These are phyloP conservation scores for Magallana angulata DNA, from an alignment of 1,140 invertebrate genomes.

Conservation along the genomic window DNA sequence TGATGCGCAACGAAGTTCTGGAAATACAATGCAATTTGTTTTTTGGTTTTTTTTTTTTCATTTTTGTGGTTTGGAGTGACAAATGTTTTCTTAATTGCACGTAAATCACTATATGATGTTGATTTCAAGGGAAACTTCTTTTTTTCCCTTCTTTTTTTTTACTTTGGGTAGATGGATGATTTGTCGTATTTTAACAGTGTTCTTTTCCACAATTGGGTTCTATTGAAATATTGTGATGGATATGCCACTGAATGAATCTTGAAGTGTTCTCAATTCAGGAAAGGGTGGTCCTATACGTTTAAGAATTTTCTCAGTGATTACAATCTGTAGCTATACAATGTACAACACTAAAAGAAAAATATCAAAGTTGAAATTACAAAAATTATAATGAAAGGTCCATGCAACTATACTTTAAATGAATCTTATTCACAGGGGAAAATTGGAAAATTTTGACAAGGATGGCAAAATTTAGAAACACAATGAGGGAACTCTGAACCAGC, in stretches of 20 bases:
- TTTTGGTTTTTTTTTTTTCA: not conserved
- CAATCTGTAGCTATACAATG: too few relatives aligned
- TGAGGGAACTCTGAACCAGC: not conserved
- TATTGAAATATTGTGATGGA: too few relatives aligned
- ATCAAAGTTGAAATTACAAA: not conserved
- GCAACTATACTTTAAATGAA: not conserved
- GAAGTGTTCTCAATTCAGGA: too few relatives aligned
- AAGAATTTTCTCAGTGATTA: too few relatives aligned
- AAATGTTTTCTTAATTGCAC: not conserved
- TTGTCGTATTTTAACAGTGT: too few relatives aligned
- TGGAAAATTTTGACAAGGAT: constrained; percentile 12
- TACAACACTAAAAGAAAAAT: not conserved
- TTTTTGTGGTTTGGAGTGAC: not conserved
- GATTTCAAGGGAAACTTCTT: too few relatives aligned
- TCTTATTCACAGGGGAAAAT: constrained; percentile 23
- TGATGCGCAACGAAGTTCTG: not conserved
- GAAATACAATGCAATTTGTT: not conserved
- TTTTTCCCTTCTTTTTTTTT: too few relatives aligned
- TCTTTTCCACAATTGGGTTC: too few relatives aligned
- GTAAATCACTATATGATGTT: not conserved
- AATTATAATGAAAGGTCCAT: not conserved
- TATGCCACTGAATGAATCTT: too few relatives aligned
- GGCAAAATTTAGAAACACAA: not conserved
- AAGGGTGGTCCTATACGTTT: too few relatives aligned
- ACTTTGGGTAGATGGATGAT: too few relatives aligned